Base-by-base conservation (phyloP, 2,113 vertebrate genomes). In the Suncus etruscus region DNA sequence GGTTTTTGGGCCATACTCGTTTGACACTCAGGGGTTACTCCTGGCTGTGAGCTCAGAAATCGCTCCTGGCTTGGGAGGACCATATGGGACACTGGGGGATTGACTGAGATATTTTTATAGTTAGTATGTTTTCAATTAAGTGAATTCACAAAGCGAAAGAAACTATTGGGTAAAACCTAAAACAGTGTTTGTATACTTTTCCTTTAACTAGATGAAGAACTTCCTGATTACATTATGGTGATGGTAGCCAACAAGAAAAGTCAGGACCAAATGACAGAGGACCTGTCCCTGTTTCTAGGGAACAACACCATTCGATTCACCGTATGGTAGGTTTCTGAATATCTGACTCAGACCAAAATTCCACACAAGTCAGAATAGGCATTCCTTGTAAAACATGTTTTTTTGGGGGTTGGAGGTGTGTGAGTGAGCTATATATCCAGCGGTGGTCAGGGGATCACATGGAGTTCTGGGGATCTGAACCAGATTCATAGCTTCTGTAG, bases 201-300 rank as follows among this genome's bases (percentile, higher is more conserved):
- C 77, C 92, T 97, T 97, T 93, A 61, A 54, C 85, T 97, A 99
- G 99, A 99, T 90, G 99, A 99, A 96, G 99, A 99, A 94, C 98
- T 99, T 72, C 99, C 99, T 50, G 99, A 99, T 97, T 99, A 99
- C 91, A 99, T 99, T 83, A 99, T 99, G 99, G 99, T 99, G 93
- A 99, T 99, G 99, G 99, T 99, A 87, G 99, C 99, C 66, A 99
- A 99, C 97, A 99, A 99, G 98, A 99, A 99, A 97, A 99, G 98
- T 91, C 98, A 99, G 81, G 98, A 99, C 83, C 99, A 99, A 97
- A 99, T 99, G 99, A 98, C 99, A 61, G 99, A 99, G 69, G 99
- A 99, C 93, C 98, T 99, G 83, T 99, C 99, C 29, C 98, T 99
- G 75, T 99, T 99, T 93, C 98, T 99, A n/a, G 99, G 99, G 96